Base-by-base conservation (phyloP, 92 coral and sea anemone genomes). In the Porites divaricata region DNA sequence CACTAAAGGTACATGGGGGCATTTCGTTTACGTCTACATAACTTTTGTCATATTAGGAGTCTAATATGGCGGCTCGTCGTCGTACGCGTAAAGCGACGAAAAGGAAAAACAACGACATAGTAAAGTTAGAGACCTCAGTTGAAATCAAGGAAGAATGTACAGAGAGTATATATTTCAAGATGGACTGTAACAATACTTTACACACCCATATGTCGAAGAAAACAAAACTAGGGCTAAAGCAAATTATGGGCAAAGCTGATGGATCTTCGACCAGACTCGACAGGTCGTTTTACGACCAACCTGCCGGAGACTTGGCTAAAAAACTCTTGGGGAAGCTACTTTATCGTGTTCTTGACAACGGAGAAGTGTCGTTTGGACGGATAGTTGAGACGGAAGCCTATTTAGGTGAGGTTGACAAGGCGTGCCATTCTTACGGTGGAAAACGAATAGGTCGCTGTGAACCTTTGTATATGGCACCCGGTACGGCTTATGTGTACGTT, bases 361-460 rank as follows among this genome's bases (percentile, higher is more conserved):
- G 95, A 16, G 92, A 95, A 86, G 95, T 85, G 24, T 72, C 93
- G 41, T 67, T 87, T 73, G 99, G 95, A 28, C 90, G 92, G 23
- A 95, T 97, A 61, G 97, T 97, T 20, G 98, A 97, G 65, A 97
- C 99, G 1, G 99, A 97, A 63, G 99, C 90, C 9, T 97, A 97
- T 78, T 79, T 97, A 52, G 99, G 99, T 0, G 98, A 80, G 85
- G 61, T 78, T 23, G 99, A 97, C 74, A 90, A 88, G 72, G 98
- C 99, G 9, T 95, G 99, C 63, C 99, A 97, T 59, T 65, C 98
- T 9, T 97, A 70, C 88, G 98, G 95, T 49, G 99, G 99, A 10
- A 95, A 85, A 83, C 51, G 85, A 50, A 97, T 98, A 1, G 85
- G 65, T 1, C 94, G 98, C 8, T 91, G 76, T 48, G 95, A 93